Conservation (phyloP, 2,888 invertebrate species). For the Chymomyza amoena region DNA sequence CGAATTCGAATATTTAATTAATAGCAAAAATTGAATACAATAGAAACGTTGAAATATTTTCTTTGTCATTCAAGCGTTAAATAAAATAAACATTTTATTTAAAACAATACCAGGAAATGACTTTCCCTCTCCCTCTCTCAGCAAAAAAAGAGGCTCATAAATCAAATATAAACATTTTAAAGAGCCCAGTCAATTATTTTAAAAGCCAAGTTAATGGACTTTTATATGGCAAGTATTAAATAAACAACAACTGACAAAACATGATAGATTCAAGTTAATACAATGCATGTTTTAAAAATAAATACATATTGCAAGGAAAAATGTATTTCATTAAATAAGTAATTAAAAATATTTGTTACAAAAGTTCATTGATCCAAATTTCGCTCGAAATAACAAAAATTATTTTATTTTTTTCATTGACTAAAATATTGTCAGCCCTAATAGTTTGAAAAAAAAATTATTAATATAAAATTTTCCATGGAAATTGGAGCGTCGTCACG, state of each 20-base stretch:
- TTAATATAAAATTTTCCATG: no score
- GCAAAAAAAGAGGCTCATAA: background rate
- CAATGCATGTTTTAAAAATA: no score
- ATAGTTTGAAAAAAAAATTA: no score
- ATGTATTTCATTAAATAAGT: no score
- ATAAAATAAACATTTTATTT: slow-evolving; percentile 1
- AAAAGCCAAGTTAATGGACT: background rate
- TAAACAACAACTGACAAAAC: background rate
- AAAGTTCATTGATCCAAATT: no score
- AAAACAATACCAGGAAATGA: background rate
- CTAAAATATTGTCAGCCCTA: no score
- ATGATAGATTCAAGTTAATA: no score
- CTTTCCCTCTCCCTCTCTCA: background rate
- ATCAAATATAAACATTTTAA: background rate
- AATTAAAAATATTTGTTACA: no score
- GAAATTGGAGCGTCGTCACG: no score
- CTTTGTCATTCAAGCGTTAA: slow-evolving; percentile 1
- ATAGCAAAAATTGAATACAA: slow-evolving; percentile 1
- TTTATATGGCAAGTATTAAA: background rate
- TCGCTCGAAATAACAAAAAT: no score
- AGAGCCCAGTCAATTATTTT: background rate
- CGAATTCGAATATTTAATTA: background rate
- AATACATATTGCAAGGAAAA: no score
- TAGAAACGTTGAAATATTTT: background rate
- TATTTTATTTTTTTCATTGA: no score